Evolutionary conservation across 1,140 invertebrate species (phyloP).

Genomic region (Oryctes rhinoceros): DNA sequence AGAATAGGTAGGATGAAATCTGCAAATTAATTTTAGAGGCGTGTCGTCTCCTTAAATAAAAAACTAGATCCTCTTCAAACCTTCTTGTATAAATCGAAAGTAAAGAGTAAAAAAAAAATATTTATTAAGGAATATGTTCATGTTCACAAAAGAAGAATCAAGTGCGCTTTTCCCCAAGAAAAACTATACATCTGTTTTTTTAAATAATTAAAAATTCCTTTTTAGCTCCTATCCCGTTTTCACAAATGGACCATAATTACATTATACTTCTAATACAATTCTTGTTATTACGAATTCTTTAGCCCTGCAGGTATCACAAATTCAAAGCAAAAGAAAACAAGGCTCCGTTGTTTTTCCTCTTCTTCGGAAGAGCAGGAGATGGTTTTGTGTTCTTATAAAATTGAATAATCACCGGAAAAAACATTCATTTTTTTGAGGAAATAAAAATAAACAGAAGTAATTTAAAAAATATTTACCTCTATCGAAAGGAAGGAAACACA

Average conservation of each 20-base stretch:
- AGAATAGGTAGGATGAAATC: too few relatives aligned
- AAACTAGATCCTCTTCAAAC: too few relatives aligned
- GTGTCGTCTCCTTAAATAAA: too few relatives aligned
- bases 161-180: too few relatives aligned
- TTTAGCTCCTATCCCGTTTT: neutral
- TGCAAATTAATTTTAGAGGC: too few relatives aligned
- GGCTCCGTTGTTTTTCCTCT: neutral
- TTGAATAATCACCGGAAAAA: neutral
- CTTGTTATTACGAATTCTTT: neutral
- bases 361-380: too few relatives aligned
- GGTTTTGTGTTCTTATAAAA: neutral
- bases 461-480: conserved; percentile 10
- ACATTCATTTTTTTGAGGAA: neutral
- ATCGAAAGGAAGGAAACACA: neutral
- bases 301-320: neutral
- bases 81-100: too few relatives aligned
- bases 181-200: neutral
- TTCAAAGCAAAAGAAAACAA: conserved; percentile 6
- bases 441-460: neutral
- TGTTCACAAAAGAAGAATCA: too few relatives aligned
- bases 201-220: neutral
- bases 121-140: too few relatives aligned
- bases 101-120: too few relatives aligned
- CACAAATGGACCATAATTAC: neutral
- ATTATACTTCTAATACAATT: neutral